Evolutionary conservation across 2,797 vertebrate genomes (phyloP), one percentile per base, ranked within the genome.

Genomic region (Limnodromus scolopaceus): DNA sequence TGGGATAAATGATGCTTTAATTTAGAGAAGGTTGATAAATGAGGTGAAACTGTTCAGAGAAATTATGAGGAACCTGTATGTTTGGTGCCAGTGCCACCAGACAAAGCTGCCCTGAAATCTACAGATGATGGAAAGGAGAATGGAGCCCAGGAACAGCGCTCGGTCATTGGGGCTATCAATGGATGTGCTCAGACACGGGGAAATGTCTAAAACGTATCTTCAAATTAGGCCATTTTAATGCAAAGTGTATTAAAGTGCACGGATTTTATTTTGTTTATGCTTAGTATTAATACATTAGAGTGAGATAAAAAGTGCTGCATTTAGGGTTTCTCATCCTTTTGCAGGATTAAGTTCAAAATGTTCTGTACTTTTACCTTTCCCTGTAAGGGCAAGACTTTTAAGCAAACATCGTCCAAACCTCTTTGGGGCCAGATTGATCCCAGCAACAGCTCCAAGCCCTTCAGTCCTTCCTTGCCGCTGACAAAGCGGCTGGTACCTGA

Each of bases 131-230:
- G 19, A 70, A 60, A 69, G 32, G 43, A 80, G 30, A 66, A 46
- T 12, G 39, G n/a, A 95, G 48, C 39, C 51, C 36, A 77, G 41
- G 55, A 86, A 9, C 17, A 77, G 13, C 1, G 0, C 13, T 36
- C 2, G 11, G 43, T 48, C 38, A 18, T 2, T 48, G 19, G 10
- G 6, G 9, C 12, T 71, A 4, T 23, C 2, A 1, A 27, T 32
- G 19, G 30, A 57, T 69, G 28, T 66, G 18, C 24, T 66, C 30
- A 54, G 51, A 76, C 20, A 49, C 24, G 51, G 12, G 30, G 49
- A 83, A 63, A 32, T 22, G 25, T 83, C 6, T 43, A 61, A 87
- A 89, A 92, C 77, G 13, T 11, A 32, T 20, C 53, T 78, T 86
- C 9, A 48, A 17, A 84, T 75, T 23, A 84, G 28, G 28, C 25